phyloP scores from a whole-genome alignment of 2,797 vertebrate species.

The Okamejei kenojei region DNA sequence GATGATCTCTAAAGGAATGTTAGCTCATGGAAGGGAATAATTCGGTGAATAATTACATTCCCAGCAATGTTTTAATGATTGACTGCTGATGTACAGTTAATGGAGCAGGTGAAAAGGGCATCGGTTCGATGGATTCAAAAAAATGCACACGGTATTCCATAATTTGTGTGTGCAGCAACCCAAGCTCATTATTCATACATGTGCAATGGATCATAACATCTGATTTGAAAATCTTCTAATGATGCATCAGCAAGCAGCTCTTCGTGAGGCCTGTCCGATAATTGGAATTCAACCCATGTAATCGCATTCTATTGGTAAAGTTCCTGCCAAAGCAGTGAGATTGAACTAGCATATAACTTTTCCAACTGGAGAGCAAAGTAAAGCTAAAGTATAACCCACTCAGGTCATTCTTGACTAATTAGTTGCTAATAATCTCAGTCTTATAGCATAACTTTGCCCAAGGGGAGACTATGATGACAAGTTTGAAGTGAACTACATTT shows the following conservation, averaged over 20 bases:
- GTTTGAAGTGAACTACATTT: not conserved
- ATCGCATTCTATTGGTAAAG: too few relatives aligned
- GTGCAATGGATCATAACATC: not conserved
- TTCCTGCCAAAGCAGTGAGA: not conserved
- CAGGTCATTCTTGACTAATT: not conserved
- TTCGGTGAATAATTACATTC: not conserved
- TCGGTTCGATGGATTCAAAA: not conserved
- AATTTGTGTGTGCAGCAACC: not conserved
- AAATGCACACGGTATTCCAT: not conserved
- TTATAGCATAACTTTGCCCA: not conserved
- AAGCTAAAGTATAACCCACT: not conserved
- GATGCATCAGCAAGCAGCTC: too few relatives aligned
- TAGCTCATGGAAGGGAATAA: not conserved
- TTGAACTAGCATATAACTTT: not conserved
- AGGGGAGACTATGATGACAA: not conserved
- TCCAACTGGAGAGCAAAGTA: not conserved
- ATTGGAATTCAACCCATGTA: too few relatives aligned
- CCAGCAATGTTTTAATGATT: not conserved
- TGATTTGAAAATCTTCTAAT: not conserved
- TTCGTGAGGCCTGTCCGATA: not conserved
- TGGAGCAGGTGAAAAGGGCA: not conserved
- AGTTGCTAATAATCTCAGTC: not conserved
- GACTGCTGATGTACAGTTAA: not conserved
- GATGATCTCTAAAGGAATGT: not conserved
- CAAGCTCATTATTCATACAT: not conserved